phyloP scores from a whole-genome alignment of 2,113 vertebrate genomes.

The Sarotherodon lohbergeri region DNA sequence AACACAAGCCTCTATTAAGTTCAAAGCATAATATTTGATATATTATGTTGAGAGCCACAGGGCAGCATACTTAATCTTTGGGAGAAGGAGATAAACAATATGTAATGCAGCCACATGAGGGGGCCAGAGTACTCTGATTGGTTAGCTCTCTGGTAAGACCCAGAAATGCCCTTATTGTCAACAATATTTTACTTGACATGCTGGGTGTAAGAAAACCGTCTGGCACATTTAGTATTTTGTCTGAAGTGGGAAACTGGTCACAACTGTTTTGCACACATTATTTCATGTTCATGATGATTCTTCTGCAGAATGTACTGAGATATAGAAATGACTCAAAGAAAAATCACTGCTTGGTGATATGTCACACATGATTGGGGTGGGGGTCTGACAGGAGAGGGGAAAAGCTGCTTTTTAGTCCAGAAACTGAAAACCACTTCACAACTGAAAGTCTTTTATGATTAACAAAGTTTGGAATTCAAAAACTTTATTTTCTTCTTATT shows the following conservation, averaged over 20 bases:
- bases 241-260: not conserved
- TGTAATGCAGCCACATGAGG: slow-evolving; percentile 38
- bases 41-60: not conserved
- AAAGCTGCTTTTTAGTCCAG: not conserved
- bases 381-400: slow-evolving; percentile 28
- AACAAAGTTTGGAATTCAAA: not conserved
- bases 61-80: not conserved
- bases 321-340: not conserved
- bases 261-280: not conserved
- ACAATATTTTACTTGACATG: not conserved
- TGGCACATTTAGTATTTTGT: not conserved
- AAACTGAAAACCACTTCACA: not conserved
- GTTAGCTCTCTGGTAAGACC: not conserved
- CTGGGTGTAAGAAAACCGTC: not conserved
- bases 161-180: not conserved
- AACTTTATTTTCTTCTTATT: not conserved
- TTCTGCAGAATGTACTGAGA: not conserved
- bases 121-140: slow-evolving; percentile 22
- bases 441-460: not conserved
- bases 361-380: not conserved
- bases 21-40: not conserved
- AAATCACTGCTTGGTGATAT: not conserved
- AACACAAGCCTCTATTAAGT: not conserved
- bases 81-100: not conserved
- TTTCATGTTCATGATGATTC: not conserved